phyloP scores from a whole-genome alignment of 2,797 vertebrate species.

The Numenius phaeopus region DNA sequence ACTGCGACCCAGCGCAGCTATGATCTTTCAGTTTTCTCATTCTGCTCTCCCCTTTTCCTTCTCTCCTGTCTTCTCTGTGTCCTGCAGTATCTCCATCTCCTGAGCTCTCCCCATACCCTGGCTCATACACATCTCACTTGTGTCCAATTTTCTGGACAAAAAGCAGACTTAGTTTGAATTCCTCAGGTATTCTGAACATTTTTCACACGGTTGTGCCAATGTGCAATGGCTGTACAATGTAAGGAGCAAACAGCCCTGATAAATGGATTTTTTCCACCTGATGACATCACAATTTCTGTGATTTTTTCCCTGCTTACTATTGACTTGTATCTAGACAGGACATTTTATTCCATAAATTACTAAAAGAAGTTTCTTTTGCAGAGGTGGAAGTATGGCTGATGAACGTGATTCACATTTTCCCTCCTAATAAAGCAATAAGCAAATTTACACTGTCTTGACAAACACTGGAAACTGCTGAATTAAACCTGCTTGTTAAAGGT shows the following conservation, averaged over 20 bases:
- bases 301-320: neutral
- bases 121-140: neutral
- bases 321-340: neutral
- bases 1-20: neutral
- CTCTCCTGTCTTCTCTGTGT: neutral
- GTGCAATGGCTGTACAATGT: neutral
- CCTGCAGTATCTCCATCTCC: neutral
- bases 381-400: neutral
- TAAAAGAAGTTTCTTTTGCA: neutral
- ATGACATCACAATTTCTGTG: neutral
- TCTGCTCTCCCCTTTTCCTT: neutral
- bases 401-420: fast-evolving
- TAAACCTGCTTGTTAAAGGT: neutral
- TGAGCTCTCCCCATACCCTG: neutral
- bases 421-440: neutral
- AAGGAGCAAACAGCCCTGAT: neutral
- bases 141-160: slow-evolving; percentile 11
- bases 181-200: neutral
- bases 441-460: neutral
- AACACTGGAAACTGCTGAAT: neutral
- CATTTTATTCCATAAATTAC: neutral
- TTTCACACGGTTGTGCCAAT: neutral
- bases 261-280: neutral
- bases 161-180: neutral
- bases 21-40: neutral